Base-by-base conservation (phyloP, 2,113 vertebrate genomes). In the Pseudorectes ferrugineus region DNA sequence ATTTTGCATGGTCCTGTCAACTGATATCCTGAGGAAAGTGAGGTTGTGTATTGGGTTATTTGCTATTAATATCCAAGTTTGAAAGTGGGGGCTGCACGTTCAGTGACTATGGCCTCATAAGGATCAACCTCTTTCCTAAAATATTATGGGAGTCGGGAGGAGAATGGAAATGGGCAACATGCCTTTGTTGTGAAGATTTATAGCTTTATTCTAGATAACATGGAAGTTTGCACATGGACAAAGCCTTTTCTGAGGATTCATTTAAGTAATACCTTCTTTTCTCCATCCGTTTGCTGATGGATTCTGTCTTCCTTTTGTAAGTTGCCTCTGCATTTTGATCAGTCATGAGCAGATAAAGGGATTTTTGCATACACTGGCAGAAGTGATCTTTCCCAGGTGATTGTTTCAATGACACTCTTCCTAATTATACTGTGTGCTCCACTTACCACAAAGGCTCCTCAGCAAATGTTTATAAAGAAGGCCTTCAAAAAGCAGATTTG, bases 401-500 rank as follows among this genome's bases (percentile, higher is more conserved):
- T 38, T 58, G 33, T 78, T 95, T 76, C 54, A 75, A 9, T 76
- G 13, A 42, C n/a, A 61, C 18, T 75, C 36, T 68, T 78, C 70
- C n/a, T 89, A 49, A 54, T 62, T 72, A 40, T 26, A 22, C 25
- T 8, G 19, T 55, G n/a, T 71, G 40, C 43, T 88, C 51, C 85
- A 68, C 36, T 43, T 85, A 40, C 24, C 70, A 65, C 71, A 88
- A 73, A 76, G 74, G 35, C 38, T 83, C 6, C 66, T 48, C 42
- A 42, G 62, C 48, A 82, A 87, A 75, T 88, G 45, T 75, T 79
- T 88, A 23, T 89, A 75, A 95, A 86, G 68, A 42, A 90, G 31
- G 48, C 65, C 77, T 91, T 92, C 48, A 81, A 81, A 91, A 89
- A 93, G 83, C 80, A 91, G 85, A 66, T 93, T 92, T 88, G 24